These are phyloP conservation scores for Rhinichthys klamathensis DNA, from an alignment of 2,113 vertebrate genomes.

Conservation along the genomic window DNA sequence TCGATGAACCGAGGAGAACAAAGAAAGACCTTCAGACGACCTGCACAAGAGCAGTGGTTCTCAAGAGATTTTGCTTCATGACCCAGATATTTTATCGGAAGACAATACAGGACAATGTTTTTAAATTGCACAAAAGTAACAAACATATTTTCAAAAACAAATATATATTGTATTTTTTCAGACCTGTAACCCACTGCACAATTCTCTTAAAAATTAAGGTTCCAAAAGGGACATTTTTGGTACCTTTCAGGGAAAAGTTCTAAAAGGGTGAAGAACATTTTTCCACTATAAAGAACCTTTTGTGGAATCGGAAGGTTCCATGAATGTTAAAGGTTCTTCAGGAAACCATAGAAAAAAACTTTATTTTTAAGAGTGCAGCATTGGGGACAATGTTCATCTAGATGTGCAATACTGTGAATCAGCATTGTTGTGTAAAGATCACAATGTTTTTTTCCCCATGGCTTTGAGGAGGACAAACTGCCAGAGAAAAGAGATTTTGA, in stretches of 20 bases:
- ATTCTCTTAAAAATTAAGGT: background rate
- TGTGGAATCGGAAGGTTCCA: background rate
- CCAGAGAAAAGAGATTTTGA: constrained; percentile 4
- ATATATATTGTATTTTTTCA: background rate
- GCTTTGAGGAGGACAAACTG: background rate
- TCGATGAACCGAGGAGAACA: constrained; percentile 38
- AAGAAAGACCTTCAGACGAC: constrained; percentile 29
- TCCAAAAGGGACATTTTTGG: background rate
- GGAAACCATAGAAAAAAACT: background rate
- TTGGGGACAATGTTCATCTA: constrained; percentile 35
- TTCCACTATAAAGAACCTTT: background rate
- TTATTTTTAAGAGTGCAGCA: background rate
- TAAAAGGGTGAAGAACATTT: background rate
- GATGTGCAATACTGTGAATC: background rate
- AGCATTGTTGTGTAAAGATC: constrained; percentile 7
- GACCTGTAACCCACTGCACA: background rate
- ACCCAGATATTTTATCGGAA: background rate
- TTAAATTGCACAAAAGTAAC: too few species aligned
- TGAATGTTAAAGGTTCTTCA: background rate
- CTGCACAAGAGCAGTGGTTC: background rate
- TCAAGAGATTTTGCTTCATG: background rate
- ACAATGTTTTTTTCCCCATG: constrained; percentile 7
- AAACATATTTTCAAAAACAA: too few species aligned
- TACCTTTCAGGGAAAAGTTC: background rate
- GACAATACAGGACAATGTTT: background rate